Evolutionary conservation across 1,140 invertebrate species (phyloP), one percentile per base, ranked within the genome.

Genomic region (Mizuhopecten yessoensis): DNA sequence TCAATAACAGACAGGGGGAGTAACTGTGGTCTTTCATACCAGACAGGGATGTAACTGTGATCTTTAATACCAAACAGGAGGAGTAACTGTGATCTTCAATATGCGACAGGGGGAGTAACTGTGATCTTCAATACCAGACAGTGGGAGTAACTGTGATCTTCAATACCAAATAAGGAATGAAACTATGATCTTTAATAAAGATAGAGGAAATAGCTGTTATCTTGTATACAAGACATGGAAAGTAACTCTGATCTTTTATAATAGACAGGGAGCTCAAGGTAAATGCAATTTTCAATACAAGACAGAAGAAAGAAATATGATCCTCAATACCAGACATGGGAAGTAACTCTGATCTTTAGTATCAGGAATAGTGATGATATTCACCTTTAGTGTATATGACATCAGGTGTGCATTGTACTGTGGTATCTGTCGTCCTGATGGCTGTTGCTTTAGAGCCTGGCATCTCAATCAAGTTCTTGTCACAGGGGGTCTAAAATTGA

Each of bases 401-500:
- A 17, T 75, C 57, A 29, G 23, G 57, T 75, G 57, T 75, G 29
- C 57, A 75, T 5, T 75, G 20, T 29, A 75, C 57, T 75, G 57
- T 75, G 57, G 23, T 29, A 17, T 75, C 57, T 75, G 57, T 29
- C 17, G 57, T 75, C n/a, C 17, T 75, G 57, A 75, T n/a, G 9
- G 57, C 57, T 75, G 57, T 75, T 3, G 57, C 57, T 0, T 75
- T 17, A 75, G 23, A 75, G 0, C 57, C 57, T 29, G 57, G 29
- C n/a, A 75, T 75, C 57, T 75, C 57, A n/a, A 75, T 75, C 57
- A 75, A 75, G 57, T 75, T 75, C 57, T 75, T 75, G n/a, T 75
- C 17, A 29, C n/a, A 5, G 0, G 57, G 57, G n/a, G 57, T 75
- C 57, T 75, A n/a, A 29, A 75, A 75, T 29, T 29, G 29, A 75